phyloP scores from a whole-genome alignment of 2,888 invertebrate species.

The Pammene fasciana region DNA sequence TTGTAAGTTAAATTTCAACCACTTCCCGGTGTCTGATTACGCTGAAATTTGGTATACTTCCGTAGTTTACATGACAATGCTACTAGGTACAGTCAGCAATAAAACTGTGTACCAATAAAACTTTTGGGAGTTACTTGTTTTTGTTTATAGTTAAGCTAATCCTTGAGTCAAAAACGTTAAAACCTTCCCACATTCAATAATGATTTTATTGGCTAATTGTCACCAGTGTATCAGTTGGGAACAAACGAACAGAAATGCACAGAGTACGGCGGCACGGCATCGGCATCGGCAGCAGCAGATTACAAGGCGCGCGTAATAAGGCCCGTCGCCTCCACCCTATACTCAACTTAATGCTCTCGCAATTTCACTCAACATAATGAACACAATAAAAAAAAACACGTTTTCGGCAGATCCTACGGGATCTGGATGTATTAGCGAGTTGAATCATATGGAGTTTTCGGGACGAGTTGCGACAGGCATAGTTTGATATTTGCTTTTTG shows the following conservation, averaged over 20 bases:
- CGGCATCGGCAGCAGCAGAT: constrained; percentile 60
- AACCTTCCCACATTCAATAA: neutral
- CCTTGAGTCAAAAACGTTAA: too few species aligned
- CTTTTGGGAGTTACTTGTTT: too few species aligned
- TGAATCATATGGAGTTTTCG: neutral
- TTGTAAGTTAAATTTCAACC: too few species aligned
- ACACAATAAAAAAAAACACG: constrained; percentile 77
- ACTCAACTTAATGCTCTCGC: constrained; percentile 83
- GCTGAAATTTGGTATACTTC: too few species aligned
- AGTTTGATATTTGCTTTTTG: too few species aligned
- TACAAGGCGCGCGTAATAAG: constrained; percentile 76
- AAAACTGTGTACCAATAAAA: too few species aligned
- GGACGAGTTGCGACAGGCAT: neutral
- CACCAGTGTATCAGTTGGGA: constrained; percentile 49
- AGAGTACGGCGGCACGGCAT: constrained; percentile 60
- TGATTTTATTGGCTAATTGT: constrained; percentile 34
- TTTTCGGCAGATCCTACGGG: constrained; percentile 70
- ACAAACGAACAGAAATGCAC: constrained; percentile 58
- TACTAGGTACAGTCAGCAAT: too few species aligned
- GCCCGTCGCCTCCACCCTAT: constrained; percentile 77
- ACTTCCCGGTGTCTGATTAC: too few species aligned
- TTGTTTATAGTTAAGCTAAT: too few species aligned
- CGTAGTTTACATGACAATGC: too few species aligned
- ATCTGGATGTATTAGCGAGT: constrained; percentile 40
- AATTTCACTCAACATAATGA: constrained; percentile 82